Evolutionary conservation across 1,140 invertebrate species (phyloP), one percentile per base, ranked within the genome.

Genomic region (Calycopis cecrops): DNA sequence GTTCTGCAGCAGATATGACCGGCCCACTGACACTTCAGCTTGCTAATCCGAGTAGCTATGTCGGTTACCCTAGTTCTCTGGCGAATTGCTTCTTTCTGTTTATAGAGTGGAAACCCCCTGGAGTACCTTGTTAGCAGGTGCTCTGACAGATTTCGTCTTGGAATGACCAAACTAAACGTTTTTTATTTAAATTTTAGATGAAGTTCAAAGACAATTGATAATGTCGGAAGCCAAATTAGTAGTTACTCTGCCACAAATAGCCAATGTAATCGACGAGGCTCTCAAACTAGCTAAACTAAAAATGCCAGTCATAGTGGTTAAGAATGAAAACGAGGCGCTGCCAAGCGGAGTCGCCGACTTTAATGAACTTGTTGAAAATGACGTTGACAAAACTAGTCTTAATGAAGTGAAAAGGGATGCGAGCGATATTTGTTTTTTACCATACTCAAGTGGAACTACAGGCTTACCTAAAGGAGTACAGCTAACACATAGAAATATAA

Each of bases 391-490:
- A 37, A 80, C 83, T 6, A 85, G 81, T 62, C 69, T 89, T 35
- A 88, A 84, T 64, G 59, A 81, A 66, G 79, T 85, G 1, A 85
- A 79, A 60, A 71, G 87, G 49, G 73, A 66, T 54, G 21, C 66
- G 1, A 77, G 90, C 18, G 91, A 92, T 64, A 73, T 90, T 9
- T 85, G 89, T 48, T 79, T 93, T 51, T 60, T 93, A 50, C 91
- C 91, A 9, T 93, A 91, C 77, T 93, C 95, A 0, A 97, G 95
- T 73, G 96, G 96, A 14, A 97, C 96, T 1, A 97, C 96, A 14
- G 96, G 97, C 17, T 70, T 94, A 52, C 95, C 97, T 0, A 98
- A 98, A 90, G 96, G 95, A 10, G 96, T 97, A 0, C 91, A 95
- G 80, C 75, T 97, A 1, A 92, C 94, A 0, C 93, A 97, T 73